Evolutionary conservation across 92 coral and sea anemone genomes (phyloP), one percentile per base, ranked within the genome.

Genomic region (Porites evermanni): DNA sequence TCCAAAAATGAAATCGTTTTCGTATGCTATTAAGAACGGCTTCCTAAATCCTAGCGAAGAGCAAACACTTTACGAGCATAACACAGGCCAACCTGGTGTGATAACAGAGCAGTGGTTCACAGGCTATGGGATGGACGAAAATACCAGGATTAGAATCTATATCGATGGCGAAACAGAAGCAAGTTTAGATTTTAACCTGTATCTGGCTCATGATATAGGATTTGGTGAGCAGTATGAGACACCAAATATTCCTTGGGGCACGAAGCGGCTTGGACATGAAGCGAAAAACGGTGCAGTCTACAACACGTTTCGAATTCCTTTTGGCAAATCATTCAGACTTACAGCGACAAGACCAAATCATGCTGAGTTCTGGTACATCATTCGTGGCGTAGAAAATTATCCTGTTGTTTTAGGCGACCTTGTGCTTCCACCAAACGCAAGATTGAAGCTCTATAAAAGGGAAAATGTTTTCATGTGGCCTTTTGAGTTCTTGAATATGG

Each of bases 101-200:
- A 70, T 88, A 0, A 88, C 91, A 11, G 91, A 88, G 83, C 91
- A 88, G 44, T 88, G 91, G 91, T 88, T 82, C 23, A 76, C 91
- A 2, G 81, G 91, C 9, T 21, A 12, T 6, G 53, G 26, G 18
- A 65, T 52, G 53, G 21, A 71, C 29, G 7, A 76, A 19, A 12
- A 83, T 53, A 77, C 73, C 52, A 81, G 88, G 47, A 67, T 88
- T 56, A 74, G 91, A 79, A 63, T 81, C 23, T 88, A 88, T 64
- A 81, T 88, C 44, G 91, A 88, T 56, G 73, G 24, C 24, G 91
- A 88, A 67, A 12, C 53, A 3, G 67, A 65, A 14, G 87, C 91
- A 17, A 81, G 88, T 70, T 21, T 88, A 13, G 91, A 88, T 21
- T 82, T 82, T 72, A 5, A 51, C 1, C 72, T 88, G 17, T 61